These are phyloP conservation scores for Gadus chalcogrammus DNA, from an alignment of 2,113 vertebrate genomes.

Conservation along the genomic window DNA sequence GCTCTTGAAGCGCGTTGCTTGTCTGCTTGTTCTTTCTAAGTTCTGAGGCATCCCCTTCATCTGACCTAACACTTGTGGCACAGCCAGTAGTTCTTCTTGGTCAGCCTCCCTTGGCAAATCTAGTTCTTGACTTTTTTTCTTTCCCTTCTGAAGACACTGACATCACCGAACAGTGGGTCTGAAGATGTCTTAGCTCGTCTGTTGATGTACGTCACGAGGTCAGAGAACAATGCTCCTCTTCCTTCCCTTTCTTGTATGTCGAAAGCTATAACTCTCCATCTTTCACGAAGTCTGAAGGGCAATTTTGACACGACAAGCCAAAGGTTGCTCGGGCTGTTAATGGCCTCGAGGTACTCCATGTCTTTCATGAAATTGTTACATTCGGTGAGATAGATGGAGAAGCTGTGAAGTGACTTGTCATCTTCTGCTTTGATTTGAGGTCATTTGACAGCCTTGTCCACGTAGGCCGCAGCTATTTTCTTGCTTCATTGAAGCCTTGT, in stretches of 20 bases:
- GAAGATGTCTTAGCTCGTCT: neutral
- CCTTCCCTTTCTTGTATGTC: neutral
- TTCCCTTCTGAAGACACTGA: neutral
- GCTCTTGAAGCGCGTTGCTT: too few species aligned
- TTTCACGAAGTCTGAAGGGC: slow-evolving; percentile 3
- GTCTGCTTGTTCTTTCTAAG: too few species aligned
- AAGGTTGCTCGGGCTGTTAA: slow-evolving; percentile 20
- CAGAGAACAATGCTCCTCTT: slow-evolving; percentile 10
- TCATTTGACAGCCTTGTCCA: neutral
- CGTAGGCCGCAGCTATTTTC: neutral
- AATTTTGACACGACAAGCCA: slow-evolving; percentile 15
- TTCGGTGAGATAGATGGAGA: neutral
- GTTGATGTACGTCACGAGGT: slow-evolving; percentile 1
- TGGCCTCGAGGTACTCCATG: slow-evolving; percentile 3
- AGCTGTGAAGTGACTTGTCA: slow-evolving; percentile 7
- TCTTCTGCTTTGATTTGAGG: slow-evolving; percentile 7
- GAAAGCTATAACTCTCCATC: slow-evolving; percentile 2
- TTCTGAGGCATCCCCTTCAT: too few species aligned
- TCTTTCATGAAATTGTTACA: slow-evolving; percentile 13
- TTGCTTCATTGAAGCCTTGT: neutral
- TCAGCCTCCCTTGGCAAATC: too few species aligned
- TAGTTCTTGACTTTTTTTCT: too few species aligned
- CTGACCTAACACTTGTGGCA: too few species aligned
- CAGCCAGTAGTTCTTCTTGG: too few species aligned
- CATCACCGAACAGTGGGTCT: neutral